These are phyloP conservation scores for Loxodonta africana DNA, from an alignment of 2,113 vertebrate species.

Conservation along the genomic window DNA sequence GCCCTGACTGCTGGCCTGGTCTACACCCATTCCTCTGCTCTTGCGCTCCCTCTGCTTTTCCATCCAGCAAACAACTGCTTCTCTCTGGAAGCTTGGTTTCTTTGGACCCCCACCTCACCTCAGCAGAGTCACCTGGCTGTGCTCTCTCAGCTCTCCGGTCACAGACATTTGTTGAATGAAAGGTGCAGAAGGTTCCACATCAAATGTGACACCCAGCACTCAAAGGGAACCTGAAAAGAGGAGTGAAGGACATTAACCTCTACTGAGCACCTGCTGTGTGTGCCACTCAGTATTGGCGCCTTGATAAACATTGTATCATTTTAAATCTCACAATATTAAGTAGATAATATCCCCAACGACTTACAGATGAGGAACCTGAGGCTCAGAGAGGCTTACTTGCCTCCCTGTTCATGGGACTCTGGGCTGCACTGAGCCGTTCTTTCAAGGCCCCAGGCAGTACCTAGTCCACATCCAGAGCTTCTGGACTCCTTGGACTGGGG, in stretches of 20 bases:
- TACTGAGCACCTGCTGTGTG: background rate
- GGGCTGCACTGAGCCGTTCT: background rate
- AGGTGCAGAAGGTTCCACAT: background rate
- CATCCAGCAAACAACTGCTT: background rate
- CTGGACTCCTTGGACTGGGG: background rate
- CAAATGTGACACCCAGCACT: background rate
- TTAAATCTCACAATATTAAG: background rate
- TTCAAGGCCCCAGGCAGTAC: background rate
- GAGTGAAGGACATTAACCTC: background rate
- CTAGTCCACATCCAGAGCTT: background rate
- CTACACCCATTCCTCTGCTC: background rate
- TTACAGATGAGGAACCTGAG: constrained; percentile 33
- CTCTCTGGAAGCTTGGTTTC: background rate
- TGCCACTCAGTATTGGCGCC: background rate
- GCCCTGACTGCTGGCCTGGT: background rate
- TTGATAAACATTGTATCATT: background rate
- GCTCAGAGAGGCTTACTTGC: background rate
- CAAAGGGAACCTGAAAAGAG: constrained; percentile 14
- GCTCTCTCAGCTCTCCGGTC: background rate
- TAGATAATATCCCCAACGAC: background rate
- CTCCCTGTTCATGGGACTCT: background rate
- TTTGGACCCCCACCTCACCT: background rate
- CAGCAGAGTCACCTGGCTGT: background rate
- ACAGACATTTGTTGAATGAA: background rate
- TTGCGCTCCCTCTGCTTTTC: background rate